These are phyloP conservation scores for Cavia porcellus DNA, from an alignment of 2,113 vertebrate species.

Conservation along the genomic window DNA sequence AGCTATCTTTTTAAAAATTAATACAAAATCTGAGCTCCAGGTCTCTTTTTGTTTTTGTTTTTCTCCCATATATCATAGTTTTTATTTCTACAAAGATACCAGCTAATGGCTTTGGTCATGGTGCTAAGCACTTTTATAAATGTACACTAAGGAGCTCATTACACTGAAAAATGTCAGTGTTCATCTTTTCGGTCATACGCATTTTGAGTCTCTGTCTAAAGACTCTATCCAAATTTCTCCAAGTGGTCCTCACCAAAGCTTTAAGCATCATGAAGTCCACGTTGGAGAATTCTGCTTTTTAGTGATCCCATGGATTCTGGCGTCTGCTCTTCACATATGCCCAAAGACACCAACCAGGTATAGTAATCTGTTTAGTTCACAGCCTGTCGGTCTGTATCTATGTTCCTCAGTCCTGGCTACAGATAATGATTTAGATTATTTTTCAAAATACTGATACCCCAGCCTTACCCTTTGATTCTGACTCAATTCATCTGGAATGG, in stretches of 20 bases:
- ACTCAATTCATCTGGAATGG: background rate
- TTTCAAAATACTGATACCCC: background rate
- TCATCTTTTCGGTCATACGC: background rate
- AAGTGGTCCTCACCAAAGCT: background rate
- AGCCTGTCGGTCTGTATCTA: background rate
- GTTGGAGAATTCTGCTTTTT: background rate
- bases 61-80: background rate
- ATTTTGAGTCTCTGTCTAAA: background rate
- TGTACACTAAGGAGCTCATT: background rate
- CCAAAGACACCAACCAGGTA: background rate
- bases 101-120: background rate
- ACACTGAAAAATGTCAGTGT: background rate
- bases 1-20: background rate
- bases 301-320: background rate
- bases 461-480: background rate
- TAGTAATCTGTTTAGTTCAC: background rate
- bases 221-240: background rate
- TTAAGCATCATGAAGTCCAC: background rate
- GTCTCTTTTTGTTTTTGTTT: background rate
- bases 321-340: background rate
- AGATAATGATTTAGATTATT: background rate
- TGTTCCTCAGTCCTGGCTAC: background rate
- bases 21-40: background rate
- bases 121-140: background rate
- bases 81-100: background rate